Base-by-base conservation (phyloP, 2,888 invertebrate species). In the Amblyteles armatorius region DNA sequence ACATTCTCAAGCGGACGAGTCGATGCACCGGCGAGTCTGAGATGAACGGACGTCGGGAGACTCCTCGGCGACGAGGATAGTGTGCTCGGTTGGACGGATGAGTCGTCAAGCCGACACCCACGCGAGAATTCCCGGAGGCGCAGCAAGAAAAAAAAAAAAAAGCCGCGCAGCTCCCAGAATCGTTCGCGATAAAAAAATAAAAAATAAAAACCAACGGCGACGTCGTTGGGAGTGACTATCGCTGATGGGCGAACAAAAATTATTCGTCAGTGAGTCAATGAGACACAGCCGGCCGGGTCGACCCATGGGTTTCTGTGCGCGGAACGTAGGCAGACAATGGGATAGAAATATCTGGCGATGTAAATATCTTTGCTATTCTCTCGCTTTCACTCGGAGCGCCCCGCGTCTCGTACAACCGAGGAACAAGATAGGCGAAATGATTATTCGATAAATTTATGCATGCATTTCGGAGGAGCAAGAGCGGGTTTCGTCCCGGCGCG, bases 311-410 rank as follows among this genome's bases (percentile, higher is more conserved):
- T 83, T 88, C 89, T 88, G 87, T 89, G 52, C 69, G 67, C 71
- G 74, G 83, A 81, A 90, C 88, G 91, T 91, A 91, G 90, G 91
- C 87, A 91, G 91, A 91, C 91, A 91, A 91, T 91, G 86, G 91
- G 88, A 90, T 86, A 85, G 86, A 87, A 85, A 77, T 84, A 83
- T 85, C 85, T 83, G 22, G 79, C 78, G 80, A 83, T 85, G 86
- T 84, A 82, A 48, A 48, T 79, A 40, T 73, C 57, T 73, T 50
- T 57, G 26, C 69, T 69, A 55, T 63, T 44, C 60, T 86, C 73
- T 84, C 71, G 55, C 73, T 77, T 79, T 73, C 50, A 71, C 73
- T 40, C 73, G 68, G 71, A 55, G 80, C 60, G 13, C 40, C 50
- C n/a, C 52, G 52, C 16, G 72, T 40, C 65, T 72, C 72, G 65